These are phyloP conservation scores for Drosophila murphyi DNA, from an alignment of 1,140 invertebrate species.

Conservation along the genomic window DNA sequence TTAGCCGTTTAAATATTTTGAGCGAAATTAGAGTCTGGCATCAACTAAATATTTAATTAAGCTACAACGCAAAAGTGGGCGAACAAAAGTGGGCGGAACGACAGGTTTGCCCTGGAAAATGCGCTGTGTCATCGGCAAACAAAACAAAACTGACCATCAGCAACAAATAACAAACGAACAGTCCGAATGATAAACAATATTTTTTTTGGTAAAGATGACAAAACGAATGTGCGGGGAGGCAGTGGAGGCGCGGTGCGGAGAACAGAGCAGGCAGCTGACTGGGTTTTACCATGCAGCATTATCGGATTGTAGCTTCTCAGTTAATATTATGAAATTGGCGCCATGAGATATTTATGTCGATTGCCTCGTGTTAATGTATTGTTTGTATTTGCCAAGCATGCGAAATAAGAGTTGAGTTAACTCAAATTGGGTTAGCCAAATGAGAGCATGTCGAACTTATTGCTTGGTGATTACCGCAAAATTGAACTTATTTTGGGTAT, in stretches of 20 bases:
- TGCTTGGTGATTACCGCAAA: no score
- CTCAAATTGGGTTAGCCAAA: slow-evolving; percentile 11
- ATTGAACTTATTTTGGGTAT: no score
- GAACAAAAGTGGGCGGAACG: not conserved
- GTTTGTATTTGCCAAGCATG: slow-evolving; percentile 35
- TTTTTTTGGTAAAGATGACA: slow-evolving; percentile 24
- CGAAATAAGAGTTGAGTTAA: slow-evolving; percentile 8
- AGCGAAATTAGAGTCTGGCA: not conserved
- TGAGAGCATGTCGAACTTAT: not conserved
- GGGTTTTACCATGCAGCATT: slow-evolving; percentile 39
- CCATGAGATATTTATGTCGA: slow-evolving; percentile 12
- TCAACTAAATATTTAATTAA: slow-evolving; percentile 34
- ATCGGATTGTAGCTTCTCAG: slow-evolving; percentile 30
- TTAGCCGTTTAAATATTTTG: slow-evolving; percentile 41
- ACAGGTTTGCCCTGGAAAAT: slow-evolving; percentile 60
- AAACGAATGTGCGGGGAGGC: slow-evolving; percentile 10
- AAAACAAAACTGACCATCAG: slow-evolving; percentile 71
- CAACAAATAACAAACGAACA: slow-evolving; percentile 44
- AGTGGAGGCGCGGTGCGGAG: not conserved
- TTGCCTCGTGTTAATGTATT: slow-evolving; percentile 14
- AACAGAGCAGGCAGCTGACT: slow-evolving; percentile 1
- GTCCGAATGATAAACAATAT: slow-evolving; percentile 42
- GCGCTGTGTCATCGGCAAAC: slow-evolving; percentile 65
- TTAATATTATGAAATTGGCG: slow-evolving; percentile 30
- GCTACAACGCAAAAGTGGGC: slow-evolving; percentile 3